Percentiles rank a stretch among this genome's conserved stretches.
These are phyloP conservation scores for Plumapathes pennacea DNA, from an alignment of 92 coral and sea anemone genomes.

Conservation along the genomic window DNA sequence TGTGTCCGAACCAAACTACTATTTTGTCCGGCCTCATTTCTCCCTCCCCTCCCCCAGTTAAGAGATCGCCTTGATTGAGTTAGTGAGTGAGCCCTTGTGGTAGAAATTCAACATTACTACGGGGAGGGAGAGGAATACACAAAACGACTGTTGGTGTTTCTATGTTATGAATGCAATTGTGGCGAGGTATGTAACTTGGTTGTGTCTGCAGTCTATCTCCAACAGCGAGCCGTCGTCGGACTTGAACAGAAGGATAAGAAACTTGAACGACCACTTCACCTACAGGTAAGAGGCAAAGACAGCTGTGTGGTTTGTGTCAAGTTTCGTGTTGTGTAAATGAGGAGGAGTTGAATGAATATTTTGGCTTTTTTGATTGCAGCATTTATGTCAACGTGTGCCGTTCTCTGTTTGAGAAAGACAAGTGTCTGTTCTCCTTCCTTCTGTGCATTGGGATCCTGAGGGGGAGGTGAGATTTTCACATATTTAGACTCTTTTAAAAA, in stretches of 20 bases:
- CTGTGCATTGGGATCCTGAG: constrained; percentile 84
- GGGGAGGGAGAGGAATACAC: no score
- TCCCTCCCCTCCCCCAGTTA: no score
- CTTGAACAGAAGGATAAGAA: constrained; percentile 65
- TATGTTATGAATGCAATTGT: no score
- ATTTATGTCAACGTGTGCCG: constrained; percentile 93
- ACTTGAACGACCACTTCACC: constrained; percentile 88
- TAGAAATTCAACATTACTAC: no score
- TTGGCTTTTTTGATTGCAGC: constrained; percentile 24
- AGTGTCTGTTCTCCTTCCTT: constrained; percentile 85
- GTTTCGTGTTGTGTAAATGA: not conserved
- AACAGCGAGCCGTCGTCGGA: constrained; percentile 88
- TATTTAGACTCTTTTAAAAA: no score
- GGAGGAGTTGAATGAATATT: not conserved
- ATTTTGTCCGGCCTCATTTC: no score
- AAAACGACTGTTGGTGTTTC: no score
- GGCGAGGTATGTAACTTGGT: no score
- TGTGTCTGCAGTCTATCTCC: constrained; percentile 69
- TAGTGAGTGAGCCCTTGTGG: no score
- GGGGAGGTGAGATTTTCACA: constrained; percentile 64
- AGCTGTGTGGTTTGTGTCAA: not conserved
- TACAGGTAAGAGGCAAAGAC: constrained; percentile 62
- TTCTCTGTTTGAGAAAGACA: constrained; percentile 98
- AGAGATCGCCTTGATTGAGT: no score
- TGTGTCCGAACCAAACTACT: no score